Evolutionary conservation across 2,888 invertebrate genomes (phyloP), one percentile per base, ranked within the genome.

Genomic region (Rhagonycha fulva): DNA sequence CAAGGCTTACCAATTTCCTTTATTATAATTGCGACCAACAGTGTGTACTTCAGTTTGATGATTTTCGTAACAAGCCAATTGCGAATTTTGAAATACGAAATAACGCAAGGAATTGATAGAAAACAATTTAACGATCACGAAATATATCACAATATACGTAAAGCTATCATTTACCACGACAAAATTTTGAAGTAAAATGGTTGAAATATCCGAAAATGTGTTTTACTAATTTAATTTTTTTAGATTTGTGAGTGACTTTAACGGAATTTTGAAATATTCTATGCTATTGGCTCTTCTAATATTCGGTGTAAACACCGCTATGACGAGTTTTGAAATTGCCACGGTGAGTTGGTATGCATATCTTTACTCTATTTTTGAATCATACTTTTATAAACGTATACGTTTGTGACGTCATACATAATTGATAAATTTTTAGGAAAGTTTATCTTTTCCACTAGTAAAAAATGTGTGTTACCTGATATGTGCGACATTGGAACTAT

Each of bases 201-300:
- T 5, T 28, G 0, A 10, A 68, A 19, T 0, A 0, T 0, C 0
- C 1, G 7, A n/a, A n/a, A 47, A n/a, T 68, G 11, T 19, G 32
- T 32, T 28, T 4, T 14, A 14, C 10, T 28, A 5, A 62, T n/a
- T 23, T 66, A 2, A 47, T 3, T 66, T 7, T 68, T 28, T n/a
- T n/a, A 72, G 72, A 14, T 72, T 72, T 68, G 61, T 67, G 0
- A n/a, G 68, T n/a, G 68, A 68, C 24, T 62, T 68, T 1, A 78
- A 84, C 71, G 19, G 71, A n/a, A 75, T 81, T 1, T 77, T 83
- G 66, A 81, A 80, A 66, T 79, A 75, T 19, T 70, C 83, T 9
- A 81, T 84, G 83, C 71, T 84, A 12, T 74, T 84, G 62, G 84
- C 84, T 78, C 83, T 84, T 77, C 70, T 80, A 14, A 80, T 82